A percentile compares a stretch with the other conserved stretches of the same genome.
phyloP scores from a whole-genome alignment of 2,113 vertebrate genomes.

The Balaeniceps rex region DNA sequence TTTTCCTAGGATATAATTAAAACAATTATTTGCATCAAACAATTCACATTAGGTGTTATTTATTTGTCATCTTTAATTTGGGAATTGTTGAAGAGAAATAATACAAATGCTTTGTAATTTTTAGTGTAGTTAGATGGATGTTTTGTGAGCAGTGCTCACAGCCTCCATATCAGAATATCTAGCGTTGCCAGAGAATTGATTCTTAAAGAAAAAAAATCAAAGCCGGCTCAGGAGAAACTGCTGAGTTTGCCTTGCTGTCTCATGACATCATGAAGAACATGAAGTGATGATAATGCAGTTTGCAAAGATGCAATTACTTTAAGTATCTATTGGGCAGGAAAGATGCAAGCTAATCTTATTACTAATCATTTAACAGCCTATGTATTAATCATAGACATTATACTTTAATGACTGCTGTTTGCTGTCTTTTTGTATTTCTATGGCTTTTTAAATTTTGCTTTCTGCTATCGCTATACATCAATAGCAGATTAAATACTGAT shows the following conservation, averaged over 20 bases:
- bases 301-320: constrained; percentile 92
- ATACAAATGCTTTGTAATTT: not conserved
- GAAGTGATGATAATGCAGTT: constrained; percentile 94
- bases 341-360: constrained; percentile 80
- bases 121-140: not conserved
- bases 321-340: constrained; percentile 83
- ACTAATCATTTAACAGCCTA: constrained; percentile 78
- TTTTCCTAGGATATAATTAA: not conserved
- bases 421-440: constrained; percentile 29
- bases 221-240: constrained; percentile 49
- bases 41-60: not conserved
- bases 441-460: not conserved
- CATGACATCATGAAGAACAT: constrained; percentile 78
- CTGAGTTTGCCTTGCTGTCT: constrained; percentile 61
- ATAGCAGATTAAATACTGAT: not conserved
- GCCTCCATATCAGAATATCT: not conserved
- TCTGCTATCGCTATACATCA: not conserved
- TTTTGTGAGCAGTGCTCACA: not conserved
- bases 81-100: not conserved
- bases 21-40: not conserved
- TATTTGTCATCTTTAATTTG: not conserved
- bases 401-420: constrained; percentile 36
- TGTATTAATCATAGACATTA: constrained; percentile 81
- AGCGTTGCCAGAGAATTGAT: constrained; percentile 7
- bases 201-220: not conserved